Base-by-base conservation (phyloP, 2,888 invertebrate species). In the Nomada goodeniana region DNA sequence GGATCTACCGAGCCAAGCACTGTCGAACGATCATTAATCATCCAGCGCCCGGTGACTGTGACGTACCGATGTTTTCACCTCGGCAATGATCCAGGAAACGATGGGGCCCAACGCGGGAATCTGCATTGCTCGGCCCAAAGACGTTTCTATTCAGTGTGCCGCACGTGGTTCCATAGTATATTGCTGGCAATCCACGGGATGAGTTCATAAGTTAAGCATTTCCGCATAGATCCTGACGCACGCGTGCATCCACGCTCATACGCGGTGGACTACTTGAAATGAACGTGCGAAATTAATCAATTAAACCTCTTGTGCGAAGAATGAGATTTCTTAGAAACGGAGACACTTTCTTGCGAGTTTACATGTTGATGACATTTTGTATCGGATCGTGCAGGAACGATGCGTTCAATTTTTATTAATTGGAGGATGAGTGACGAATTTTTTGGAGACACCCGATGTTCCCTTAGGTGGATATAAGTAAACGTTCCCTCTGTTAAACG, bases 81-180 rank as follows among this genome's bases (percentile, higher is more conserved):
- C 90, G 91, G 89, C 91, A 90, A 89, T 91, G 91, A 91, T 91
- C 90, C 89, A 90, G 91, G 91, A 91, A 91, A 91, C 88, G 85
- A 71, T 60, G 83, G 71, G 84, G 72, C 77, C 77, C 79, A 47
- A 71, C 85, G 83, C 73, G 83, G 60, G 80, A 74, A 86, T 82
- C 83, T 81, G 78, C 86, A 69, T 80, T 71, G 80, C 80, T 85
- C 82, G 82, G 84, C 86, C 85, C 87, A 74, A 84, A 83, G 89
- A 91, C 89, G 85, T 88, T 90, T 89, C 90, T 90, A 91, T 91
- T 90, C 87, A 89, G 76, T 73, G 63, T 77, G 80, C 57, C 80
- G 86, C 80, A 60, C 82, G 77, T 78, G 82, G 77, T 82, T 50
- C 76, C 50, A 50, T 74, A 52, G 74, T 69, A 55, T 76, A 73